phyloP scores from a whole-genome alignment of 2,797 vertebrate species.

The Babyrousa celebensis region DNA sequence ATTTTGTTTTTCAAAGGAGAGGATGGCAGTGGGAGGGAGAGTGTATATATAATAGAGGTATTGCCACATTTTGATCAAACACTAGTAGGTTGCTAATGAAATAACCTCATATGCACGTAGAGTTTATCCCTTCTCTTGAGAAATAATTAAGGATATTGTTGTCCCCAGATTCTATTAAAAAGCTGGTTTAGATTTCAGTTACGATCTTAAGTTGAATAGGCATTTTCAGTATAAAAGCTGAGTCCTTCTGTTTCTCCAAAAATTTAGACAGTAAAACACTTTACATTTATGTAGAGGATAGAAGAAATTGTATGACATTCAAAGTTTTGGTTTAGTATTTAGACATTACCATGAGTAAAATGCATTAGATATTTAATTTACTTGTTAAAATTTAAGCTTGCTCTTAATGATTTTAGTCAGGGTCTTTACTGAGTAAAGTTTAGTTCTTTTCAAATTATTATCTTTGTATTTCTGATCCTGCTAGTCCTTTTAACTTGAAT shows the following conservation, averaged over 20 bases:
- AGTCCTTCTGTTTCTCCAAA: conserved; percentile 60
- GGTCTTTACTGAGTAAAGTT: conserved; percentile 65
- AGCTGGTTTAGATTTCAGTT: conserved; percentile 49
- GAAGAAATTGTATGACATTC: conserved; percentile 54
- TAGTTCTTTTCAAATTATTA: conserved; percentile 69
- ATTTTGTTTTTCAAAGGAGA: not conserved
- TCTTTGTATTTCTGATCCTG: conserved; percentile 75
- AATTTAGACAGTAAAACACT: conserved; percentile 39
- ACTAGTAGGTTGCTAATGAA: conserved; percentile 33
- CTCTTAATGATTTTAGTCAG: conserved; percentile 65
- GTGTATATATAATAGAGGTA: not conserved
- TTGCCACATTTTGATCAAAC: conserved; percentile 17
- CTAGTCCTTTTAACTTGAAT: conserved; percentile 75
- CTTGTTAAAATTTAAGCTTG: conserved; percentile 62
- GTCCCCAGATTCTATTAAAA: not conserved
- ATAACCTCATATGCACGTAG: not conserved
- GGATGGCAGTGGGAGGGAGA: not conserved
- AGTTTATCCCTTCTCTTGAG: not conserved
- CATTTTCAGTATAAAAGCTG: conserved; percentile 62
- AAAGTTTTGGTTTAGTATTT: conserved; percentile 67
- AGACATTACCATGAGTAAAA: conserved; percentile 55
- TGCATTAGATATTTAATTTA: conserved; percentile 57
- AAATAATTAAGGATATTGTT: conserved; percentile 18
- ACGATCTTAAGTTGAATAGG: conserved; percentile 44
- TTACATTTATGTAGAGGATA: conserved; percentile 4